phyloP scores from a whole-genome alignment of 1,140 invertebrate species.

The Dinothrombium tinctorium region DNA sequence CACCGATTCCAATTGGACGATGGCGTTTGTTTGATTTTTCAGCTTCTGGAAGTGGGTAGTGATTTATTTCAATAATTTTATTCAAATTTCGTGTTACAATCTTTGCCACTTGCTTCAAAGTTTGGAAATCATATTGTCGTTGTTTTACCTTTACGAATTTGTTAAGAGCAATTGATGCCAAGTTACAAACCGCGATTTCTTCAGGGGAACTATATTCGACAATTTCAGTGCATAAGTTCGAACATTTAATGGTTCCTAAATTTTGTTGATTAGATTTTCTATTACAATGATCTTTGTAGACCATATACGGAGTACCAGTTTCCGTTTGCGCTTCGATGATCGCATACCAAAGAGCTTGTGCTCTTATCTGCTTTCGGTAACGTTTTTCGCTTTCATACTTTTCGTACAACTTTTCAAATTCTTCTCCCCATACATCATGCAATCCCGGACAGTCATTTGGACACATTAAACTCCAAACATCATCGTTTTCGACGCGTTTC shows the following conservation, averaged over 20 bases:
- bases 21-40: constrained; percentile 66
- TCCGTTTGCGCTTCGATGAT: constrained; percentile 91
- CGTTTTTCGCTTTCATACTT: constrained; percentile 65
- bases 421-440: constrained; percentile 70
- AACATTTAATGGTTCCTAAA: constrained; percentile 92
- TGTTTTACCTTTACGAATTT: constrained; percentile 57
- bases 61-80: constrained; percentile 92
- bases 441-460: constrained; percentile 77
- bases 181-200: constrained; percentile 80
- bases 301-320: constrained; percentile 93
- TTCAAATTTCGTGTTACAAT: constrained; percentile 78
- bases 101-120: constrained; percentile 67
- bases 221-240: constrained; percentile 94
- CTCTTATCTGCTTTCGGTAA: constrained; percentile 48
- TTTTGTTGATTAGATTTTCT: constrained; percentile 95
- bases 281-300: constrained; percentile 94
- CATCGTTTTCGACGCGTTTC: constrained; percentile 70
- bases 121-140: constrained; percentile 60
- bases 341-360: constrained; percentile 73
- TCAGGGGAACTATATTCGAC: constrained; percentile 48
- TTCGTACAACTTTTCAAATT: constrained; percentile 73
- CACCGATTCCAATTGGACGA: constrained; percentile 81
- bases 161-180: constrained; percentile 89
- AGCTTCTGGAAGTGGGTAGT: constrained; percentile 71
- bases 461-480: constrained; percentile 90